phyloP scores from a whole-genome alignment of 2,113 vertebrate species.

The Centropus bengalensis region DNA sequence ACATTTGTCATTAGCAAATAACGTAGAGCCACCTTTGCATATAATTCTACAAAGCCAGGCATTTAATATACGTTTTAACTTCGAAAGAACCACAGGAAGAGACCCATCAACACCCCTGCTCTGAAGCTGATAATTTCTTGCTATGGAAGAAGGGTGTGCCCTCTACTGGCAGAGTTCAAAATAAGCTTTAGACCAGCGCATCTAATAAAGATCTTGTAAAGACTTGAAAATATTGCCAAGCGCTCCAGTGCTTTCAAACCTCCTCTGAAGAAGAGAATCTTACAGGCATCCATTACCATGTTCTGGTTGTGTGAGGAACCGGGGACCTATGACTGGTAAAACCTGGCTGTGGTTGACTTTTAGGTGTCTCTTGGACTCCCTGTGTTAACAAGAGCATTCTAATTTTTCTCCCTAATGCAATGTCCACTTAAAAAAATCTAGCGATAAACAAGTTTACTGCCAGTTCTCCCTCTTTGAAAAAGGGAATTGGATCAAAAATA shows the following conservation, averaged over 20 bases:
- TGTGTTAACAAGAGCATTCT: background rate
- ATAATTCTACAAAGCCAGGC: background rate
- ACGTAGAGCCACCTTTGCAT: background rate
- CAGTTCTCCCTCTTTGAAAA: background rate
- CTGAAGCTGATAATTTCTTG: background rate
- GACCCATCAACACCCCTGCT: background rate
- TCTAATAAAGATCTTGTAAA: background rate
- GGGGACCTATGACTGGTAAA: background rate
- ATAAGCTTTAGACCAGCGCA: background rate
- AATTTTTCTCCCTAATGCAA: background rate
- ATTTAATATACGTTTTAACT: background rate
- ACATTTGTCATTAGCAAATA: background rate
- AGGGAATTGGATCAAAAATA: background rate
- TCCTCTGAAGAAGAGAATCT: background rate
- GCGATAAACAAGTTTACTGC: background rate
- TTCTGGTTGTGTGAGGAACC: background rate
- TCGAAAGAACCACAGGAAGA: background rate
- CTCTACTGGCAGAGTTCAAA: background rate
- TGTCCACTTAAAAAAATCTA: background rate
- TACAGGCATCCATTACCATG: background rate
- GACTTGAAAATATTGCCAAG: background rate
- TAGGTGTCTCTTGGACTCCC: background rate
- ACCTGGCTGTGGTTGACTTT: background rate
- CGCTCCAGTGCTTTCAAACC: background rate
- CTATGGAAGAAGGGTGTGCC: background rate